Conservation (phyloP, 2,113 vertebrate species). For the Platichthys stellatus region DNA sequence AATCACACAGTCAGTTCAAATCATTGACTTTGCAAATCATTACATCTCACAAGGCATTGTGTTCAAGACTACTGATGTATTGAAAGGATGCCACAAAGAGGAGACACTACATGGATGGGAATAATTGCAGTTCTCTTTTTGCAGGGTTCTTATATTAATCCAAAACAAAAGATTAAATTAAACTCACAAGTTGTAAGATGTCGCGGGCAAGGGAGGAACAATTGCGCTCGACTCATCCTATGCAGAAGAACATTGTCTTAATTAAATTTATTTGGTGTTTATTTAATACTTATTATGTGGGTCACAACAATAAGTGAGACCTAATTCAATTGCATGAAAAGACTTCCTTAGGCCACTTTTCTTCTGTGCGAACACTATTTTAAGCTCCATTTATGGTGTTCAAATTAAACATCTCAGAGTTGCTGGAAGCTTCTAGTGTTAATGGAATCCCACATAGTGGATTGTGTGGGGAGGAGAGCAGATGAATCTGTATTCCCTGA, state of each 20-base stretch:
- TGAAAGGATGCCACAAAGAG: conserved; percentile 62
- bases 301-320: conserved; percentile 88
- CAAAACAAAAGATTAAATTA: conserved; percentile 77
- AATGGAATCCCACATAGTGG: conserved; percentile 94
- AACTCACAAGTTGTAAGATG: conserved; percentile 51
- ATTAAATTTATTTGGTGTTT: conserved; percentile 95
- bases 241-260: conserved; percentile 88
- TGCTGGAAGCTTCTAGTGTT: conserved; percentile 94
- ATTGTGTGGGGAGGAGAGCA: conserved; percentile 85
- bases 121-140: conserved; percentile 58
- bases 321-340: conserved; percentile 92
- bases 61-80: conserved; percentile 61
- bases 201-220: conserved; percentile 45
- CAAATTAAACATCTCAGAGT: conserved; percentile 96
- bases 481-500: conserved; percentile 99
- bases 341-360: conserved; percentile 93
- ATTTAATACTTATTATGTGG: conserved; percentile 90
- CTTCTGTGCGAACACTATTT: conserved; percentile 89
- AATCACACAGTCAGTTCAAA: conserved; percentile 74
- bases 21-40: conserved; percentile 80
- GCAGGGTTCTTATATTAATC: conserved; percentile 58
- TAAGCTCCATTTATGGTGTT: conserved; percentile 91
- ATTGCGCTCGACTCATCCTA: conserved; percentile 47
- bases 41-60: conserved; percentile 69
- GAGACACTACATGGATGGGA: conserved; percentile 47